phyloP scores from a whole-genome alignment of 1,140 invertebrate genomes.

The Liolophura sinensis region DNA sequence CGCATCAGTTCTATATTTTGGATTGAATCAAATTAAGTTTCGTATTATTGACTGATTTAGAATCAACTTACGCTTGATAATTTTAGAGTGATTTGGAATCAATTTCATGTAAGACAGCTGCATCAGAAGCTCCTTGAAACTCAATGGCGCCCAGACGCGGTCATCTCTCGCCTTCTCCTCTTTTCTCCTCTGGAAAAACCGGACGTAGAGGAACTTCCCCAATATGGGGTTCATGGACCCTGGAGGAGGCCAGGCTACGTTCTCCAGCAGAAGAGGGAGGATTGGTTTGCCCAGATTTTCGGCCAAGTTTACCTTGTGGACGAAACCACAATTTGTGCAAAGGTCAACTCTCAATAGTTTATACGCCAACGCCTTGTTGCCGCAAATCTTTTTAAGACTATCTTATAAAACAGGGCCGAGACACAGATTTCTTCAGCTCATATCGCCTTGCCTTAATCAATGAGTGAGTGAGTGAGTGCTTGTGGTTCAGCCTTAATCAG shows the following conservation, averaged over 20 bases:
- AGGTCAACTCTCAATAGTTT: too few species aligned
- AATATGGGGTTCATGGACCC: slow-evolving; percentile 56
- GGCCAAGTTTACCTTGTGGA: slow-evolving; percentile 46
- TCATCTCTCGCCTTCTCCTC: slow-evolving; percentile 34
- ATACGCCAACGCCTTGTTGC: too few species aligned
- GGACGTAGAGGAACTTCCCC: slow-evolving; percentile 50
- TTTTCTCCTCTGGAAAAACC: slow-evolving; percentile 36
- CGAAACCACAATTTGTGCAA: too few species aligned
- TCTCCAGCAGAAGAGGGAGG: slow-evolving; percentile 51
- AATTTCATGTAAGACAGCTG: slow-evolving; percentile 39
- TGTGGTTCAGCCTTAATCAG: too few species aligned
- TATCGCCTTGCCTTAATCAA: too few species aligned
- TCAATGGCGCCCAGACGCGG: slow-evolving; percentile 42
- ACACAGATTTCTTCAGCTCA: too few species aligned
- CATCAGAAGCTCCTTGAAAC: slow-evolving; percentile 50
- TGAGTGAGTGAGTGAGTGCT: too few species aligned
- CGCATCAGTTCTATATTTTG: too few species aligned
- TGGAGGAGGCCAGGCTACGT: slow-evolving; percentile 47
- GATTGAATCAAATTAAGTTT: not conserved
- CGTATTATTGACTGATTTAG: not conserved
- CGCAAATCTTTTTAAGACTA: too few species aligned
- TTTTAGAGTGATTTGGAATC: slow-evolving; percentile 24
- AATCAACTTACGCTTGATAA: slow-evolving; percentile 23
- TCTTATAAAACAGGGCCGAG: too few species aligned
- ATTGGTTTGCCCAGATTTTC: slow-evolving; percentile 47